A percentile compares a stretch with the other conserved stretches of the same genome.
phyloP scores from a whole-genome alignment of 2,797 vertebrate genomes.

The Otolemur crassicaudatus region DNA sequence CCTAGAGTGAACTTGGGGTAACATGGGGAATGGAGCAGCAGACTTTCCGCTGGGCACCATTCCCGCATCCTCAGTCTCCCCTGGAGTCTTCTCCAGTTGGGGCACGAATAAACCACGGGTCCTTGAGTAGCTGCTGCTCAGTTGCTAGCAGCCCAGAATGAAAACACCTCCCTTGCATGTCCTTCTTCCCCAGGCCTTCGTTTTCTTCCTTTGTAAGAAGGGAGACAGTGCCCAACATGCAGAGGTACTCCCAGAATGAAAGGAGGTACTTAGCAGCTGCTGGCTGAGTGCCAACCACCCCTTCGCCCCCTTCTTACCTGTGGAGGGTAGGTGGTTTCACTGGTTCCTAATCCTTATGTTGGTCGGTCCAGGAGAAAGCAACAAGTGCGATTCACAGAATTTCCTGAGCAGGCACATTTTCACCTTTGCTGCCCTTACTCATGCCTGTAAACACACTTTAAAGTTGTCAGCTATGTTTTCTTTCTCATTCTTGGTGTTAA shows the following conservation, averaged over 20 bases:
- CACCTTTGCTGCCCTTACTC: neutral
- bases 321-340: neutral
- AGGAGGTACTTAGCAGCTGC: neutral
- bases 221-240: neutral
- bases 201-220: neutral
- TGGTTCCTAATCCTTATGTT: neutral
- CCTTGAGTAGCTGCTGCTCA: neutral
- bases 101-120: neutral
- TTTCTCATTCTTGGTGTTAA: neutral
- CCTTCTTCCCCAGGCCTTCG: neutral
- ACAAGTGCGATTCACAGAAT: neutral
- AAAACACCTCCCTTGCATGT: neutral
- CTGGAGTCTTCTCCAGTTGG: neutral
- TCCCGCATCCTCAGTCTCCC: neutral
- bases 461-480: neutral
- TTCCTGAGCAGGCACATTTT: neutral
- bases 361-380: neutral
- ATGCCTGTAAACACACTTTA: neutral
- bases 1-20: neutral
- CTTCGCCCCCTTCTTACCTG: neutral
- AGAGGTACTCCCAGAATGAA: neutral
- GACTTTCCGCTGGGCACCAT: neutral
- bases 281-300: rapidly evolving
- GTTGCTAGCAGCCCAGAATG: neutral
- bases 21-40: neutral